Conservation (phyloP, 2,113 vertebrate species). For the Peucedramus taeniatus region DNA sequence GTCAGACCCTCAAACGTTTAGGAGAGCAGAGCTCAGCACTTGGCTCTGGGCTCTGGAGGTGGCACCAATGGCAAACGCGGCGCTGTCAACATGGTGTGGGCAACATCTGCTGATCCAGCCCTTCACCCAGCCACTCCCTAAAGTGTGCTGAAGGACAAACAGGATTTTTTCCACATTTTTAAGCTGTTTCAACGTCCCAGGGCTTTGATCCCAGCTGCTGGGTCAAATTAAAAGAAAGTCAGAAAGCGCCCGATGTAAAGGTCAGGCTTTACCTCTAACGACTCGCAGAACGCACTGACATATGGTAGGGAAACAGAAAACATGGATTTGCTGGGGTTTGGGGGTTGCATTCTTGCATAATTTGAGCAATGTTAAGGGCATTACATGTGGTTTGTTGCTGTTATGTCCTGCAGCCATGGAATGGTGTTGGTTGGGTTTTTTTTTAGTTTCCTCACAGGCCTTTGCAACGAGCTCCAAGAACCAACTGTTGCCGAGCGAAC, state of each 20-base stretch:
- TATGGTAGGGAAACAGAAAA: neutral
- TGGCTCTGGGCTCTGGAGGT: neutral
- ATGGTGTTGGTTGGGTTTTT: neutral
- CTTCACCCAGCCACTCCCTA: neutral
- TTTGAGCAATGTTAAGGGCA: neutral
- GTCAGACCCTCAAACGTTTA: neutral
- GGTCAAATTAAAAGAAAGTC: slow-evolving; percentile 24
- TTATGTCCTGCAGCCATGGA: slow-evolving; percentile 8
- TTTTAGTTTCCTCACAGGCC: neutral
- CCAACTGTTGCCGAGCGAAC: slow-evolving; percentile 49
- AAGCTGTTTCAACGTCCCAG: neutral
- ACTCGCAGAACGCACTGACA: neutral
- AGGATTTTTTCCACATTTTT: neutral
- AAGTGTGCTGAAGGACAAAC: neutral
- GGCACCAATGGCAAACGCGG: neutral
- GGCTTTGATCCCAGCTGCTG: slow-evolving; percentile 13
- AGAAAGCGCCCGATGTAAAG: neutral
- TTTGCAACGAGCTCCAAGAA: neutral
- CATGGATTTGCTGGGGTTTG: neutral
- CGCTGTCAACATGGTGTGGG: neutral
- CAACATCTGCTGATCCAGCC: slow-evolving; percentile 24
- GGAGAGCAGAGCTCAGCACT: neutral
- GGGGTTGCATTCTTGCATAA: neutral
- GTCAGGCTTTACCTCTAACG: neutral
- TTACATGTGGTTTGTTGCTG: neutral